Percentiles rank a stretch among this genome's conserved stretches.
These are phyloP conservation scores for Melipona beecheii DNA, from an alignment of 2,888 invertebrate species.

Conservation along the genomic window DNA sequence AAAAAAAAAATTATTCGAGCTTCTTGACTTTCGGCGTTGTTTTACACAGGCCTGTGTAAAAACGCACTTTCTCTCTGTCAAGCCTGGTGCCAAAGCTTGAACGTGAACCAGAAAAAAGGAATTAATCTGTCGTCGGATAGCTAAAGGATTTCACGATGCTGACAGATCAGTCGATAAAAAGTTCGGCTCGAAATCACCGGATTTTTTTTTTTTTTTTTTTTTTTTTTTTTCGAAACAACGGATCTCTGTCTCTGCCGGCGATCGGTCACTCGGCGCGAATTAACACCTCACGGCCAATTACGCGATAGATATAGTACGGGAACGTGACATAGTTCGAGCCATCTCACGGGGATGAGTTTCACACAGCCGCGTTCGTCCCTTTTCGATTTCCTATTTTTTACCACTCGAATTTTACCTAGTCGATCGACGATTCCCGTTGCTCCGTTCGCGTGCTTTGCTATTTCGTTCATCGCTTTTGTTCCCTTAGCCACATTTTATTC, in stretches of 20 bases:
- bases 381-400: constrained; percentile 22
- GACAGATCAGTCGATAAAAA: not conserved
- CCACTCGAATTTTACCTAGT: constrained; percentile 19
- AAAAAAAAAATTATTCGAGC: too few relatives aligned
- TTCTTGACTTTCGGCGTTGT: too few relatives aligned
- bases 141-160: not conserved
- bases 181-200: not conserved
- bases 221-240: not conserved
- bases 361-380: not conserved
- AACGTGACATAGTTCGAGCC: not conserved
- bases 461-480: not conserved
- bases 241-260: not conserved
- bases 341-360: constrained; percentile 29
- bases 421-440: constrained; percentile 24
- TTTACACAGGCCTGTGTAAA: too few relatives aligned
- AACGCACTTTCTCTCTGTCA: not conserved
- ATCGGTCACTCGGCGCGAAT: constrained; percentile 40
- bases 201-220: not conserved
- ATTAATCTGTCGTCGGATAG: not conserved
- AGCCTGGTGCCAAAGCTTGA: not conserved
- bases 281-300: constrained; percentile 47
- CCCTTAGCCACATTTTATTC: not conserved
- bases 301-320: not conserved
- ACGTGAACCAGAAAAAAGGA: not conserved
- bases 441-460: not conserved